Percentiles rank a stretch among this genome's conserved stretches.
Conservation (phyloP, 2,888 invertebrate genomes). For the Tipula vernalis region DNA sequence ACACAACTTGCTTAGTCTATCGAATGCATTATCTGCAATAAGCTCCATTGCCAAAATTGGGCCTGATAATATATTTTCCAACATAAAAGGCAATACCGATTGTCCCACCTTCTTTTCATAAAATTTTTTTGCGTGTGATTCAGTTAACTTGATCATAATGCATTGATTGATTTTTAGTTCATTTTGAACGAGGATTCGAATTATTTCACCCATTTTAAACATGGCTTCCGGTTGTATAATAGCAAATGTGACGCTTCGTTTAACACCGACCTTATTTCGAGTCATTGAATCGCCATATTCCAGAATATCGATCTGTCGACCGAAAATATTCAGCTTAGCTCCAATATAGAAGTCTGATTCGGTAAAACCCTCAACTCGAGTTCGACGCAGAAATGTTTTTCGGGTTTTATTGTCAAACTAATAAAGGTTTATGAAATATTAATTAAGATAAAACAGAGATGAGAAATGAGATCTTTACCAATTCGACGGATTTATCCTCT, state of each 20-base stretch:
- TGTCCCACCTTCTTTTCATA: constrained; percentile 45
- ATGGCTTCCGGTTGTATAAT: constrained; percentile 64
- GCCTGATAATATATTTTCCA: constrained; percentile 13
- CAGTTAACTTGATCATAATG: constrained; percentile 54
- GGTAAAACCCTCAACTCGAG: constrained; percentile 50
- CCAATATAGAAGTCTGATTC: constrained; percentile 61
- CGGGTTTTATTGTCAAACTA: constrained; percentile 50
- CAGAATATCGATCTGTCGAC: constrained; percentile 56
- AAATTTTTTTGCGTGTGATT: constrained; percentile 52
- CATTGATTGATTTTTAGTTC: constrained; percentile 52
- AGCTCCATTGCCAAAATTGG: constrained; percentile 30
- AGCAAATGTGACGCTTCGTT: constrained; percentile 59
- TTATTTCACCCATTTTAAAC: constrained; percentile 57
- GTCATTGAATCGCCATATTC: constrained; percentile 62
- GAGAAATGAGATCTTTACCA: constrained; percentile 40
- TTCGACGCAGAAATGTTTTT: constrained; percentile 53
- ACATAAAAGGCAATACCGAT: constrained; percentile 39
- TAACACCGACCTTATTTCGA: constrained; percentile 45
- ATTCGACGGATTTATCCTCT: constrained; percentile 65
- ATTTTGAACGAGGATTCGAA: constrained; percentile 49
- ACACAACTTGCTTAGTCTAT: constrained; percentile 25
- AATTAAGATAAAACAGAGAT: not conserved
- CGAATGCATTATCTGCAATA: constrained; percentile 29
- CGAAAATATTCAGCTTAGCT: constrained; percentile 57
- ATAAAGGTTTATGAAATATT: constrained; percentile 5